Evolutionary conservation across 2,888 invertebrate species (phyloP), one percentile per base, ranked within the genome.

Genomic region (Ctenicera cuprea): DNA sequence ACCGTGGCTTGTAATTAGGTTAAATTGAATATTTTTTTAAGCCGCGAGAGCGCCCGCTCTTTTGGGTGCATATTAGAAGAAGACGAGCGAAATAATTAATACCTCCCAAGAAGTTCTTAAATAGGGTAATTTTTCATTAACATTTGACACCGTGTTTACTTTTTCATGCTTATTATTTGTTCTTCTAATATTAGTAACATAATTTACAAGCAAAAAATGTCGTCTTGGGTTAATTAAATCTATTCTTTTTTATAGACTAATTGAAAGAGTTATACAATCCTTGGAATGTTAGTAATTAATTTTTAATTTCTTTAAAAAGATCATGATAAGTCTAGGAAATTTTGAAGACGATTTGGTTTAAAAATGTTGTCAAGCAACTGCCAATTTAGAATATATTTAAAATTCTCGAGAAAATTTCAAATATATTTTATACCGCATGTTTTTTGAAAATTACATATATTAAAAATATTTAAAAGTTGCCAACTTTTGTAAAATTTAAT

Each of bases 61-160:
- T 37, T 63, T 63, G 37, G 62, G 52, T 63, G 38, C 26, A 57
- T 57, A 62, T 63, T 52, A 64, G 52, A 71, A 33, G 50, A 67
- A 79, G 79, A 75, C 75, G 79, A 79, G 76, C 77, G 79, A 73
- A 75, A 73, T 78, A 79, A 82, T 82, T 82, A 79, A 78, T 80
- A 76, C 80, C 82, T 80, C 81, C 81, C 82, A 82, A 80, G 79
- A 78, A 59, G 82, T 78, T 73, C 33, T 72, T 73, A 80, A 78
- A 76, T 71, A 71, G 75, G 78, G 73, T 71, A 70, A 80, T 80
- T 80, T 80, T 78, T 80, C 80, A 80, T 74, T 33, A 57, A 64
- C 41, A 76, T 72, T 75, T 45, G 76, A 74, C 77, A 76, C 74
- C 68, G 18, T 20, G 14, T 63, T 70, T 54, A 45, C 52, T 70